Percentiles rank a stretch among this genome's conserved stretches.
phyloP scores from a whole-genome alignment of 2,888 invertebrate genomes.

The Dastarcus helophoroides region DNA sequence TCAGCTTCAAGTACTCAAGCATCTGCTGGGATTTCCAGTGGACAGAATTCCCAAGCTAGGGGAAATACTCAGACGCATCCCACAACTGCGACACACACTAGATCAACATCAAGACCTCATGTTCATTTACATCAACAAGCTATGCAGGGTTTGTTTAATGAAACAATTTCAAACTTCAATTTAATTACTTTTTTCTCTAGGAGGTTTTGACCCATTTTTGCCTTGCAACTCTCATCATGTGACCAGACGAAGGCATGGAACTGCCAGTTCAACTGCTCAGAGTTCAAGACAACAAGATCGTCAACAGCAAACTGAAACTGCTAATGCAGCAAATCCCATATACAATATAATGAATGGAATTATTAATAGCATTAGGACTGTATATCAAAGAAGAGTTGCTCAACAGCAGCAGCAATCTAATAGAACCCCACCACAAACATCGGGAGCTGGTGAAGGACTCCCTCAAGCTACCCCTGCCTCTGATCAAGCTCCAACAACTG shows the following conservation, averaged over 20 bases:
- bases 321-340: constrained; percentile 15
- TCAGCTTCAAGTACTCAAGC: constrained; percentile 8
- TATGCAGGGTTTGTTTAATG: constrained; percentile 32
- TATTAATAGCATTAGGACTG: constrained; percentile 20
- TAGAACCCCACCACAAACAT: not conserved
- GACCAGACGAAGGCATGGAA: constrained; percentile 15
- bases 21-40: constrained; percentile 20
- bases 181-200: constrained; percentile 4
- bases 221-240: constrained; percentile 64
- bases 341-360: constrained; percentile 24
- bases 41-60: constrained; percentile 42
- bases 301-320: constrained; percentile 2
- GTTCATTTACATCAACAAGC: constrained; percentile 50
- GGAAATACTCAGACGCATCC: constrained; percentile 57
- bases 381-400: constrained; percentile 13
- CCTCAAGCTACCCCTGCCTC: not conserved
- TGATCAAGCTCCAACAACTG: constrained; percentile 8
- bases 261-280: not conserved
- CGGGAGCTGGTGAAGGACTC: constrained; percentile 1
- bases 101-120: constrained; percentile 54
- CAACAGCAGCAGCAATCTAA: constrained; percentile 1
- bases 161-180: not conserved
- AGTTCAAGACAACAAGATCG: constrained; percentile 5
- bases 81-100: constrained; percentile 58
- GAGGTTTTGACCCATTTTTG: constrained; percentile 51